Evolutionary conservation across 2,797 vertebrate species (phyloP).

Genomic region (Lindbergichthys nudifrons): DNA sequence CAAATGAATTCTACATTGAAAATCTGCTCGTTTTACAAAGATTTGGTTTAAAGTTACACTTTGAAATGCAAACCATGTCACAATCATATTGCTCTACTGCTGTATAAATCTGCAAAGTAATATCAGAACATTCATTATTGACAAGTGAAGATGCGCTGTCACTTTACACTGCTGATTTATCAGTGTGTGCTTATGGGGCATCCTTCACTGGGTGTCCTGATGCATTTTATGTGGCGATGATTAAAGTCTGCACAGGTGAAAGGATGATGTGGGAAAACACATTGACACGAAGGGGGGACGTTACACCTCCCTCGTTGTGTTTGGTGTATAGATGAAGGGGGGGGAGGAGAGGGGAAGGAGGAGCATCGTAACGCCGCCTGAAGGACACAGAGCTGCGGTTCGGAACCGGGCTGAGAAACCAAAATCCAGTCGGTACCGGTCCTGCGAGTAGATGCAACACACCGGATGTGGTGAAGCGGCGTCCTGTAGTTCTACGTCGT

Average conservation of each 20-base stretch:
- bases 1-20: neutral
- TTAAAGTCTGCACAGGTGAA: conserved; percentile 21
- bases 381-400: conserved; percentile 61
- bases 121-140: no score
- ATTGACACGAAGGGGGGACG: neutral
- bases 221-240: conserved; percentile 14
- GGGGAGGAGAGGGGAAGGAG: conserved; percentile 42
- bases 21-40: neutral
- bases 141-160: conserved; percentile 8
- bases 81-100: neutral
- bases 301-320: conserved; percentile 5
- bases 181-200: neutral
- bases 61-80: neutral
- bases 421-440: conserved; percentile 36
- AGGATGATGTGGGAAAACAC: conserved; percentile 14
- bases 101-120: neutral
- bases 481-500: conserved; percentile 44
- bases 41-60: neutral
- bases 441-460: conserved; percentile 32
- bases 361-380: conserved; percentile 53
- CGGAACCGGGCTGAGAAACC: conserved; percentile 47
- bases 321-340: conserved; percentile 46
- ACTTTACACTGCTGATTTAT: neutral
- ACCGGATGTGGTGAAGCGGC: conserved; percentile 51
- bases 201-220: neutral